These are phyloP conservation scores for Congeria kusceri DNA, from an alignment of 2,888 invertebrate species.

Conservation along the genomic window DNA sequence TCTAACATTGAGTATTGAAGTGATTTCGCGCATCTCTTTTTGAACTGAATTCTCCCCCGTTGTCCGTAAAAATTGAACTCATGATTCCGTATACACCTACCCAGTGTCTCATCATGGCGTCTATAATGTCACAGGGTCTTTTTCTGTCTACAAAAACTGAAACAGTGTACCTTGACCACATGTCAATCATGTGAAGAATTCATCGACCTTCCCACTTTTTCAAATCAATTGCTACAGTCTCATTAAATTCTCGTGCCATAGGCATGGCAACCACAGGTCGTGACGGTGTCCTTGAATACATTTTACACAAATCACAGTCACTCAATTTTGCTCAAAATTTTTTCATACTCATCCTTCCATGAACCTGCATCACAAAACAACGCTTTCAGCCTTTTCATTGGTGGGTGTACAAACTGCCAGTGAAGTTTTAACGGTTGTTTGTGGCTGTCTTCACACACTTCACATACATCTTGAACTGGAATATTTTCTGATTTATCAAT, in stretches of 20 bases:
- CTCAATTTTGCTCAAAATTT: constrained; percentile 22
- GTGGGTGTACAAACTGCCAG: constrained; percentile 61
- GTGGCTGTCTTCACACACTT: constrained; percentile 32
- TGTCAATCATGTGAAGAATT: constrained; percentile 53
- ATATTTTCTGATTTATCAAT: constrained; percentile 24
- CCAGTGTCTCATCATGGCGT: constrained; percentile 58
- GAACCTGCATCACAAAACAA: constrained; percentile 41
- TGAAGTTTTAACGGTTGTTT: constrained; percentile 41
- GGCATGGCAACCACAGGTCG: constrained; percentile 46
- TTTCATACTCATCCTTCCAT: constrained; percentile 45
- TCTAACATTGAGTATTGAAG: constrained; percentile 38
- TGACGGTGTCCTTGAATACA: constrained; percentile 43
- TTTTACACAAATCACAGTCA: constrained; percentile 44
- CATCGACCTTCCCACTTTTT: constrained; percentile 46
- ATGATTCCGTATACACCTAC: constrained; percentile 56
- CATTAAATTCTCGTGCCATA: constrained; percentile 44
- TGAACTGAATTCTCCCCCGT: constrained; percentile 56
- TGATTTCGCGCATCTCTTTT: constrained; percentile 55
- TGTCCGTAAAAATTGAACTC: constrained; percentile 51
- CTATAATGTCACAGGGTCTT: constrained; percentile 41
- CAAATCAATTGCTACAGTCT: constrained; percentile 48
- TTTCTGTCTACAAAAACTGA: constrained; percentile 43
- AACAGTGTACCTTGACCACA: constrained; percentile 46
- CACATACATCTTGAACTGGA: constrained; percentile 32
- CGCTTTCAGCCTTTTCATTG: constrained; percentile 29